Evolutionary conservation across 1,140 invertebrate species (phyloP).

Genomic region (Eueides isabella): DNA sequence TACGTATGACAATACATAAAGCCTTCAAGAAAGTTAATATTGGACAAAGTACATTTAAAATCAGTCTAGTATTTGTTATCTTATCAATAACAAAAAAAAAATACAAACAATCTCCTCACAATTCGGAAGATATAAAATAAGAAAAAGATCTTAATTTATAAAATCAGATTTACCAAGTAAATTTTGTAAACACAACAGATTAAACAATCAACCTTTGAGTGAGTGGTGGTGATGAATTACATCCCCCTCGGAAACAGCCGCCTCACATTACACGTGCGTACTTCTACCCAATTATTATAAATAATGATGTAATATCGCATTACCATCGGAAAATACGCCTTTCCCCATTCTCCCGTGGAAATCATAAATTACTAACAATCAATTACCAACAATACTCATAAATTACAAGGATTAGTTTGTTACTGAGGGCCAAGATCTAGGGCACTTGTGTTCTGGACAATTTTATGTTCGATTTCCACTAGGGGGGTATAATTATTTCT

Average conservation of each 20-base stretch:
- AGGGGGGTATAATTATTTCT: not conserved
- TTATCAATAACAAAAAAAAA: not conserved
- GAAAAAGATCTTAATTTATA: not conserved
- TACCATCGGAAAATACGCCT: constrained; percentile 37
- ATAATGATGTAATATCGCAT: constrained; percentile 62
- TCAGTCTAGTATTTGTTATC: too few species aligned
- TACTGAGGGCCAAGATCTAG: too few species aligned
- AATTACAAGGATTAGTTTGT: too few species aligned
- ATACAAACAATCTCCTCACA: too few species aligned
- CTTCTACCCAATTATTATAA: constrained; percentile 65
- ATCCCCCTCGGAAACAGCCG: constrained; percentile 42
- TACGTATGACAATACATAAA: too few species aligned
- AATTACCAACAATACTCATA: too few species aligned
- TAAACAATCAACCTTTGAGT: constrained; percentile 28
- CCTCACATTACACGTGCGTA: constrained; percentile 46
- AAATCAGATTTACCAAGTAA: not conserved
- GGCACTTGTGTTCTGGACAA: too few species aligned
- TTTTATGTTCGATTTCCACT: too few species aligned
- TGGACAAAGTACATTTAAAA: too few species aligned
- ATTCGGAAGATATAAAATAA: too few species aligned
- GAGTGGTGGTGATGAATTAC: constrained; percentile 39
- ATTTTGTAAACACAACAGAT: constrained; percentile 17
- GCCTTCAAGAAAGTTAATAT: too few species aligned
- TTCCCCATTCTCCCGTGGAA: too few species aligned
- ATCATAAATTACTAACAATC: constrained; percentile 5